phyloP scores from a whole-genome alignment of 2,888 invertebrate species.

The Ectemnius continuus region DNA sequence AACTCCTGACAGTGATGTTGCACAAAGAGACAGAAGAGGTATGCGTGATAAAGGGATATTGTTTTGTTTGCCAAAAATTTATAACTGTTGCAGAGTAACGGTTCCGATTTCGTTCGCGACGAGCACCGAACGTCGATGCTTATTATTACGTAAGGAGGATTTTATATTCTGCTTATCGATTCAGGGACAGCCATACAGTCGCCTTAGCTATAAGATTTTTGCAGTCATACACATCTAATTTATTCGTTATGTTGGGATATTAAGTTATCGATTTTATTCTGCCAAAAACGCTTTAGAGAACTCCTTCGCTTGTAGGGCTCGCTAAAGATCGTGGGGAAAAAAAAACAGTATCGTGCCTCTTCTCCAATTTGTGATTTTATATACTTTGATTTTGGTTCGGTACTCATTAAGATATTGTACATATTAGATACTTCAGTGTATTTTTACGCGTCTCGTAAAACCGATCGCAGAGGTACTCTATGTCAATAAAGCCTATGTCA shows the following conservation, averaged over 20 bases:
- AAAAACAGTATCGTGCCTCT: constrained; percentile 34
- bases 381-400: constrained; percentile 35
- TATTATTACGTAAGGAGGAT: constrained; percentile 18
- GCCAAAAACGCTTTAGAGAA: constrained; percentile 15
- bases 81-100: constrained; percentile 32
- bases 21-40: constrained; percentile 15
- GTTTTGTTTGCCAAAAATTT: constrained; percentile 46
- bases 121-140: constrained; percentile 15
- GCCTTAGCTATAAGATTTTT: constrained; percentile 37
- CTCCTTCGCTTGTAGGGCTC: neutral
- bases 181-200: constrained; percentile 27
- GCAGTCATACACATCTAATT: constrained; percentile 30
- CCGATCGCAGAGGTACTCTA: constrained; percentile 15
- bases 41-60: constrained; percentile 25
- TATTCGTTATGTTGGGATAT: constrained; percentile 24
- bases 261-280: constrained; percentile 35
- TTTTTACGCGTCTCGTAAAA: constrained; percentile 36
- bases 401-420: constrained; percentile 35
- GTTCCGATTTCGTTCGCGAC: constrained; percentile 23
- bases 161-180: constrained; percentile 30
- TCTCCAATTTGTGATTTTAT: constrained; percentile 39
- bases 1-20: constrained; percentile 56
- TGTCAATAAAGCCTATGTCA: constrained; percentile 4
- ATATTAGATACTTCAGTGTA: constrained; percentile 40
- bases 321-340: constrained; percentile 12